phyloP scores from a whole-genome alignment of 2,113 vertebrate species.

The Microtus richardsoni region DNA sequence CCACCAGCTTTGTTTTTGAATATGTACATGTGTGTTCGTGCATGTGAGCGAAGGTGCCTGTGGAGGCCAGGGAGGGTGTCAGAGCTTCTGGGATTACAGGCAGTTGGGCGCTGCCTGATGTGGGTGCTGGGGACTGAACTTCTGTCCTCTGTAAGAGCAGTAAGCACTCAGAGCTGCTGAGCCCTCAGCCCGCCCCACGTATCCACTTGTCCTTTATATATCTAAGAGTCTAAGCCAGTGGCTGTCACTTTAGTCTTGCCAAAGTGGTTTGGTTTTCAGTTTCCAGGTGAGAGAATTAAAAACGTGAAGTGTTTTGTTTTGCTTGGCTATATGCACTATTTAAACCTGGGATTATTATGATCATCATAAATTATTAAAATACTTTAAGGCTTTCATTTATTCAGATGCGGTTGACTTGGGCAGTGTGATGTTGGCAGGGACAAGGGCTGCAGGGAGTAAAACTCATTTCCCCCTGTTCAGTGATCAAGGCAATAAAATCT shows the following conservation, averaged over 20 bases:
- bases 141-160: not conserved
- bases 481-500: conserved; percentile 81
- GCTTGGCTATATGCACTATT: conserved; percentile 36
- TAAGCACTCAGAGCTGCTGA: not conserved
- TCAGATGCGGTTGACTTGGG: conserved; percentile 77
- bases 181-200: not conserved
- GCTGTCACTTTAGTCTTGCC: conserved; percentile 43
- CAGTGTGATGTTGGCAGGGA: not conserved
- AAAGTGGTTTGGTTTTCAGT: conserved; percentile 47
- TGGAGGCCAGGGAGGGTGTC: not conserved
- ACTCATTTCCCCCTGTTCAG: conserved; percentile 46
- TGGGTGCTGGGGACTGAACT: not conserved
- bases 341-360: conserved; percentile 62
- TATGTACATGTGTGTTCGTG: not conserved
- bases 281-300: conserved; percentile 67
- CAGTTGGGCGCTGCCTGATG: not conserved
- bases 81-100: not conserved
- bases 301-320: conserved; percentile 51
- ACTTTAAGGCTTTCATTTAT: conserved; percentile 84
- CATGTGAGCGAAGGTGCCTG: no score
- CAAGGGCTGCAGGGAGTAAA: conserved; percentile 38
- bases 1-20: not conserved
- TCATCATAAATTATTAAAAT: conserved; percentile 76
- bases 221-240: conserved; percentile 56
- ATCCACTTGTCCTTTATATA: not conserved